These are phyloP conservation scores for Goniozus legneri DNA, from an alignment of 1,140 invertebrate genomes.

Conservation along the genomic window DNA sequence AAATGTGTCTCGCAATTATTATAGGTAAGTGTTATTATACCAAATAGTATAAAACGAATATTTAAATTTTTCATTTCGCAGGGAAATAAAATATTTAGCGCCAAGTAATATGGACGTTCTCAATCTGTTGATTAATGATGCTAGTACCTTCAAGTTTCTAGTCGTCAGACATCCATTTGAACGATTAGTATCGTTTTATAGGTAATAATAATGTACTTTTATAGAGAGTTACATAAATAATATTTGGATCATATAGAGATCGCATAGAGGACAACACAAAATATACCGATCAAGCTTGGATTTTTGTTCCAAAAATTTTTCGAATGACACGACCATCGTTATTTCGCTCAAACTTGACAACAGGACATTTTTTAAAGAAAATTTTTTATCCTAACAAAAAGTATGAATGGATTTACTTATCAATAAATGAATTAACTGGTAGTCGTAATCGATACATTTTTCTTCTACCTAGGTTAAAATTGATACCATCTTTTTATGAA, in stretches of 20 bases:
- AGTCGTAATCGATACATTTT: background rate
- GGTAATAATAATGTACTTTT: constrained; percentile 28
- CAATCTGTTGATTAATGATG: constrained; percentile 25
- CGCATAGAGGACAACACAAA: constrained; percentile 51
- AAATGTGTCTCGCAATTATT: constrained; percentile 26
- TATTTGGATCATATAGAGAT: constrained; percentile 36
- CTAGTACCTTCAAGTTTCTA: constrained; percentile 45
- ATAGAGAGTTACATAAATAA: constrained; percentile 1
- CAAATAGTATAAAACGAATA: constrained; percentile 10
- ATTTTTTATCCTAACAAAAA: constrained; percentile 42
- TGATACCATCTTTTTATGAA: constrained; percentile 49
- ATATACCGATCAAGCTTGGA: constrained; percentile 48
- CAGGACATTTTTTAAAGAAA: constrained; percentile 27
- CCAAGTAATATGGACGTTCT: constrained; percentile 1
- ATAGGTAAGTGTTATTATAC: constrained; percentile 32
- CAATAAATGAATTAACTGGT: background rate
- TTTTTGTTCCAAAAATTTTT: constrained; percentile 46
- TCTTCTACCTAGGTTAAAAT: constrained; percentile 34
- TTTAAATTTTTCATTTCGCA: no score
- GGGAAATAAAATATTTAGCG: no score
- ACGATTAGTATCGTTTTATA: constrained; percentile 54
- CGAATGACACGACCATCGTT: constrained; percentile 41
- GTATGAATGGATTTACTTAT: constrained; percentile 26
- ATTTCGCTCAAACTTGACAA: constrained; percentile 33
- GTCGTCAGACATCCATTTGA: constrained; percentile 56